Conservation (phyloP, 1,140 invertebrate species). For the Tetragonula clypearis region DNA sequence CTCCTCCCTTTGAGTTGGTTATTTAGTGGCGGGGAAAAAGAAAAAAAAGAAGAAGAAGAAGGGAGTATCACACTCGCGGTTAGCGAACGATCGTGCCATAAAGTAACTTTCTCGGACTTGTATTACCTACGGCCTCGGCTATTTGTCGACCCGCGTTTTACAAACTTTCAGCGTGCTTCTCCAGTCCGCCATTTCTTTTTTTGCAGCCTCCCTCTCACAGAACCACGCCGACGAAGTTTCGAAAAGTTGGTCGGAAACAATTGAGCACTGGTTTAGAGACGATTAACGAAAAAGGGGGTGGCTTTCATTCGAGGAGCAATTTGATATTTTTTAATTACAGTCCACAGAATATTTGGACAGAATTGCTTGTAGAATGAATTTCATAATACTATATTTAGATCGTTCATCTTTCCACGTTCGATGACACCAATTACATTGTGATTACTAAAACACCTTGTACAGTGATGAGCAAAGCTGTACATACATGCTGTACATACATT, state of each 20-base stretch:
- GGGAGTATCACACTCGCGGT: slow-evolving; percentile 47
- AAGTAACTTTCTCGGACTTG: slow-evolving; percentile 55
- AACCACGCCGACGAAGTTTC: background rate
- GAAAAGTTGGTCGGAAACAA: slow-evolving; percentile 15
- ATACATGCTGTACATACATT: too few relatives aligned
- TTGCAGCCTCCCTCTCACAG: background rate
- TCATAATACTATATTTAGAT: background rate
- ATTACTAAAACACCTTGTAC: background rate
- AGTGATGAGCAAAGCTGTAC: too few relatives aligned
- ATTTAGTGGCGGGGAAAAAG: slow-evolving; percentile 1
- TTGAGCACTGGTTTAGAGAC: background rate
- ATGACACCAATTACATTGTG: too few relatives aligned
- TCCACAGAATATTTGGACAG: too few relatives aligned
- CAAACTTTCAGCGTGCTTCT: slow-evolving; percentile 3
- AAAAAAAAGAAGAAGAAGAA: slow-evolving; percentile 11
- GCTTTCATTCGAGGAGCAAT: background rate
- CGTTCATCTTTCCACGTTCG: background rate
- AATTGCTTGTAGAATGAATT: background rate
- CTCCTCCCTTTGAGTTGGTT: background rate
- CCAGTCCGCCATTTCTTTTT: background rate
- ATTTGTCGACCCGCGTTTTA: slow-evolving; percentile 33
- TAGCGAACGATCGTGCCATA: slow-evolving; percentile 11
- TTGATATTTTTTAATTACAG: background rate
- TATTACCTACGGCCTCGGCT: slow-evolving; percentile 22
- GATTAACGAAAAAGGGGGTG: background rate